Conservation (phyloP, 2,113 vertebrate genomes). For the Benitochromis conjunctus region DNA sequence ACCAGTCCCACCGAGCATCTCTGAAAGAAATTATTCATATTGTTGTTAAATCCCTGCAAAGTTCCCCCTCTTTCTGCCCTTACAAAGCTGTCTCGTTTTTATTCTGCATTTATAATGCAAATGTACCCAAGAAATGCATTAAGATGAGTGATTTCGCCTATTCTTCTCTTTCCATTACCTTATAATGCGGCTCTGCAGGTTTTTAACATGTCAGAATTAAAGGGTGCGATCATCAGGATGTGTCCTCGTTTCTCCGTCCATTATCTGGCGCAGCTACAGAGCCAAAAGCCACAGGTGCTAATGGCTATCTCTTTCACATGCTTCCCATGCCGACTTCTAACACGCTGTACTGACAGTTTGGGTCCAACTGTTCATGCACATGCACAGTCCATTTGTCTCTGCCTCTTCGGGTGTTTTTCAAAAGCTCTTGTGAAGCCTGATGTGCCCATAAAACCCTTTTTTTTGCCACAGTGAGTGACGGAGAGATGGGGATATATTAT, state of each 20-base stretch:
- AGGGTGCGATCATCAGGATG: slow-evolving; percentile 42
- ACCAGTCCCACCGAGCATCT: neutral
- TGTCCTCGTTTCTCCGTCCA: slow-evolving; percentile 40
- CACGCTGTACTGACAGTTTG: slow-evolving; percentile 41
- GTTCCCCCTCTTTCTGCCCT: slow-evolving; percentile 13
- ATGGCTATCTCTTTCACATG: slow-evolving; percentile 40
- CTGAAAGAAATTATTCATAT: slow-evolving; percentile 44
- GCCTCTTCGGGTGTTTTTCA: slow-evolving; percentile 21
- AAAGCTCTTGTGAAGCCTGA: slow-evolving; percentile 27
- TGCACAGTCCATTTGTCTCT: slow-evolving; percentile 55
- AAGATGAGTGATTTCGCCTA: slow-evolving; percentile 47
- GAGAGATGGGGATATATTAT: slow-evolving; percentile 26
- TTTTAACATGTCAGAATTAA: slow-evolving; percentile 48
- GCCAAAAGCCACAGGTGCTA: slow-evolving; percentile 59
- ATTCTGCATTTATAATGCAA: slow-evolving; percentile 68
- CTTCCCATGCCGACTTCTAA: slow-evolving; percentile 21
- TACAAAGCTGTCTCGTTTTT: slow-evolving; percentile 37
- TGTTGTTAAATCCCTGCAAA: slow-evolving; percentile 18
- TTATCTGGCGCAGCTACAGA: slow-evolving; percentile 18
- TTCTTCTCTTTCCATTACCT: slow-evolving; percentile 46
- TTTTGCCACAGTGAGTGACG: neutral
- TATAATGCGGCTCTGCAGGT: slow-evolving; percentile 34
- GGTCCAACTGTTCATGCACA: slow-evolving; percentile 51
- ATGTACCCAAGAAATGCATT: slow-evolving; percentile 66
- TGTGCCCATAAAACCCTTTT: slow-evolving; percentile 24